These are phyloP conservation scores for Physella acuta DNA, from an alignment of 1,140 invertebrate genomes.

Conservation along the genomic window DNA sequence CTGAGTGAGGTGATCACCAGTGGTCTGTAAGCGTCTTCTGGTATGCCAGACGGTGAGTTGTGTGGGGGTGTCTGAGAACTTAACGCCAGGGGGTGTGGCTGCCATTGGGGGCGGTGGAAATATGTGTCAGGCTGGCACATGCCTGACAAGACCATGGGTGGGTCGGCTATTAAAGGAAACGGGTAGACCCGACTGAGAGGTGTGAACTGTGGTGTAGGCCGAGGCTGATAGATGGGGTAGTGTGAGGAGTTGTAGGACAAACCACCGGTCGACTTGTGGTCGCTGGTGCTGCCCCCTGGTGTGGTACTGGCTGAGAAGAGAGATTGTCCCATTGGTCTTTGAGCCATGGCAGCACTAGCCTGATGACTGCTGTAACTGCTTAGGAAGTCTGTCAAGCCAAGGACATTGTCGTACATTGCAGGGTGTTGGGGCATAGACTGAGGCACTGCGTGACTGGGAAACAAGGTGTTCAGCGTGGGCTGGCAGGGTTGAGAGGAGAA, in stretches of 20 bases:
- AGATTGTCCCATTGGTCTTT: conserved; percentile 13
- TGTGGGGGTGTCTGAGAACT: conserved; percentile 4
- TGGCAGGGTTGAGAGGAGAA: background rate
- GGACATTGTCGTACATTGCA: conserved; percentile 27
- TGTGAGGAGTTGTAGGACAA: background rate
- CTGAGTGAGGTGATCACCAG: conserved; percentile 41
- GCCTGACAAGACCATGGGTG: conserved; percentile 43
- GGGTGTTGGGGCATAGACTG: background rate
- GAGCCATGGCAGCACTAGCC: background rate
- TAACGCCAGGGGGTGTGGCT: background rate
- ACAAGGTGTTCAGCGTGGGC: background rate
- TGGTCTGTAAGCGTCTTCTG: conserved; percentile 43
- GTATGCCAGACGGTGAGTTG: background rate
- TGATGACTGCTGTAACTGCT: conserved; percentile 18
- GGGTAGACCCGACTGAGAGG: conserved; percentile 41
- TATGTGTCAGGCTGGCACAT: conserved; percentile 39
- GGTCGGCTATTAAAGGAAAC: conserved; percentile 46
- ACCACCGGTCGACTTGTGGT: background rate
- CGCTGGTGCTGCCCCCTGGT: conserved; percentile 1
- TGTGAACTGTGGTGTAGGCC: background rate
- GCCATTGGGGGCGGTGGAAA: conserved; percentile 29
- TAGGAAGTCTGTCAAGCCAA: conserved; percentile 31
- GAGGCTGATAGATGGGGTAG: background rate
- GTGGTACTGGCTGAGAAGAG: conserved; percentile 2
- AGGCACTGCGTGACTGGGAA: background rate